Evolutionary conservation across 2,113 vertebrate genomes (phyloP), one percentile per base, ranked within the genome.

Genomic region (Emydura subglobosa): DNA sequence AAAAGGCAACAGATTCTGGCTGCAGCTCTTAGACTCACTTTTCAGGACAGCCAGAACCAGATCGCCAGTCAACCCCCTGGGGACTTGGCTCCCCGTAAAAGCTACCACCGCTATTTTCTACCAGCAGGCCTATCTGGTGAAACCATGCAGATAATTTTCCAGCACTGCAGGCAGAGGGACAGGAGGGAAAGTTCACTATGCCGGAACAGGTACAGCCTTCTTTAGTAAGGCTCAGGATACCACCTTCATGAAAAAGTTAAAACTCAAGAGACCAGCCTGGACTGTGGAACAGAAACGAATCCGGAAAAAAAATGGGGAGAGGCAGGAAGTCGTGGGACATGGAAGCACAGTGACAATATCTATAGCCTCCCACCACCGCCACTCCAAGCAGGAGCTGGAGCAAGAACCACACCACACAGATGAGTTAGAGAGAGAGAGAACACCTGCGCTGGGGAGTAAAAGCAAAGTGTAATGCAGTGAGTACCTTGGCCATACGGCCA

Each of bases 401-500:
- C 59, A 22, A 29, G 29, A 31, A 13, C 5, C 10, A 31, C 11
- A 31, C 59, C 31, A 4, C 59, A 31, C 59, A 59, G 57, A 24
- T 59, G 25, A 10, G 10, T 59, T 59, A 3, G 19, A 72, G n/a
- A 39, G 2, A 3, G 19, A 72, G n/a, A 39, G 2, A 39, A 39
- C 2, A 21, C 65, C 19, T 39, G 9, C n/a, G 10, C 34, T 21
- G n/a, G 19, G n/a, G 19, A 39, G 65, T 22, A 72, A n/a, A 8
- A 19, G 8, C 19, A 5, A 59, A n/a, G 31, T 3, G 14, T 34
- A 34, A 21, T 21, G n/a, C 10, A 4, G 24, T 1, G 12, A 44
- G 74, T 14, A 7, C 25, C 39, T 29, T 68, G 65, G 34, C n/a
- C 16, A 21, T 34, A 59, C 0, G 1, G 59, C 9, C 27, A 83